Evolutionary conservation across 2,797 vertebrate species (phyloP).

Genomic region (Tamandua tetradactyla): DNA sequence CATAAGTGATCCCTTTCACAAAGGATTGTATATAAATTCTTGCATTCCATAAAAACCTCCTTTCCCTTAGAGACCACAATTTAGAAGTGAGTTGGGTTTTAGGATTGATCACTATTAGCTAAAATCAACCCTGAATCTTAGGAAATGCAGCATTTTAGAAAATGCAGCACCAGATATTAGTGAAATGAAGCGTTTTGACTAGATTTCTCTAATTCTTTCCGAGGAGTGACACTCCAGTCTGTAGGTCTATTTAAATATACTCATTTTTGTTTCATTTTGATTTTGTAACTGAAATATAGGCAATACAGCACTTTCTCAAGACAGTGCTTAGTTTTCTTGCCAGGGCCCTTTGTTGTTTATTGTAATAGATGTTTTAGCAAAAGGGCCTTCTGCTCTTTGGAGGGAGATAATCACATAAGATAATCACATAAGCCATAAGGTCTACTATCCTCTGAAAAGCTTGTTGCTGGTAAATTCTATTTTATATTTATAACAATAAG

Average conservation of each 20-base stretch:
- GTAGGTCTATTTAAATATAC: not conserved
- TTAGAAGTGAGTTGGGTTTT: slow-evolving; percentile 2
- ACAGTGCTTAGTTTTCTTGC: not conserved
- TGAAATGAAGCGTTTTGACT: not conserved
- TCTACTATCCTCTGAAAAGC: slow-evolving; percentile 20
- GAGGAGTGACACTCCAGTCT: not conserved
- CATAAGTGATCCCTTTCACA: slow-evolving; percentile 1
- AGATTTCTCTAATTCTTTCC: not conserved
- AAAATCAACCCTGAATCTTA: slow-evolving; percentile 21
- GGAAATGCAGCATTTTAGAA: not conserved
- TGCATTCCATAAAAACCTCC: not conserved
- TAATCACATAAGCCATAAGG: not conserved
- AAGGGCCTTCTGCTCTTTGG: slow-evolving; percentile 21
- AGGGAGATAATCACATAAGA: slow-evolving; percentile 46
- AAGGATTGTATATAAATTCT: slow-evolving; percentile 19
- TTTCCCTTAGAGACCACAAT: not conserved
- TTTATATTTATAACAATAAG: slow-evolving; percentile 16
- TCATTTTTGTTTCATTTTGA: slow-evolving; percentile 9
- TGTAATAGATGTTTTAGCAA: slow-evolving; percentile 29
- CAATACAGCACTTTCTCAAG: not conserved
- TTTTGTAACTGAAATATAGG: not conserved
- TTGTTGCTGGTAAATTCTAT: slow-evolving; percentile 37
- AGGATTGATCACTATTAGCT: not conserved
- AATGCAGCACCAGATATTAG: not conserved
- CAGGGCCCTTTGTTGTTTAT: not conserved